Base-by-base conservation (phyloP, 2,113 vertebrate species). In the Cercocebus atys region DNA sequence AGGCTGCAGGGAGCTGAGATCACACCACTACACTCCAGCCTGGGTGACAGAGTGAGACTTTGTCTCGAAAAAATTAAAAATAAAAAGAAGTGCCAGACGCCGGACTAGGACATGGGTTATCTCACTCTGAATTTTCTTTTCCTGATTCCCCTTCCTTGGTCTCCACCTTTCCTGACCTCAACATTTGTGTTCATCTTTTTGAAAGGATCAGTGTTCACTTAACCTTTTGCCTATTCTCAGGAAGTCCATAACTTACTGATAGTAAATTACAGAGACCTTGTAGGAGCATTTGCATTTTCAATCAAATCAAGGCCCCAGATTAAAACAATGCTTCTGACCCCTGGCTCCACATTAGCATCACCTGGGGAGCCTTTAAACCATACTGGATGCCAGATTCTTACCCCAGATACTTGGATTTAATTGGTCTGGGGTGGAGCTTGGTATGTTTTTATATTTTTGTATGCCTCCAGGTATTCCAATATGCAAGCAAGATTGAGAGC, bases 371-470 rank as follows among this genome's bases (percentile, higher is more conserved):
- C 70, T 50, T 90, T 75, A 75, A 76, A 80, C 27, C 50, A 10
- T 32, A 47, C 38, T 45, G 8, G 72, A 47, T 64, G 23, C n/a
- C 55, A 25, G 45, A 92, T 70, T 85, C 68, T 79, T 45, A 81
- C 55, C 16, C 43, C 47, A 72, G 20, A 78, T 88, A 81, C 70
- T 76, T 92, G 35, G 45, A 83, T 88, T 70, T 97, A 78, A 83
- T 61, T 68, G 70, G 47, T 73, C 72, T 85, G 32, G 45, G 16
- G 13, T 66, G 25, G 18, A 4, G 45, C 35, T 64, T 75, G 13
- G 20, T 86, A 72, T 45, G 68, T 86, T 70, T 91, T 96, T 95
- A 72, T 84, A 52, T 35, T 92, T 96, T 88, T 80, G 32, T 52
- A 90, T 96, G 32, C 22, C 57, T 16, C 59, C 14, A 47, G 55